Conservation (phyloP, 2,888 invertebrate species). For the Tetrapedia diversipes region DNA sequence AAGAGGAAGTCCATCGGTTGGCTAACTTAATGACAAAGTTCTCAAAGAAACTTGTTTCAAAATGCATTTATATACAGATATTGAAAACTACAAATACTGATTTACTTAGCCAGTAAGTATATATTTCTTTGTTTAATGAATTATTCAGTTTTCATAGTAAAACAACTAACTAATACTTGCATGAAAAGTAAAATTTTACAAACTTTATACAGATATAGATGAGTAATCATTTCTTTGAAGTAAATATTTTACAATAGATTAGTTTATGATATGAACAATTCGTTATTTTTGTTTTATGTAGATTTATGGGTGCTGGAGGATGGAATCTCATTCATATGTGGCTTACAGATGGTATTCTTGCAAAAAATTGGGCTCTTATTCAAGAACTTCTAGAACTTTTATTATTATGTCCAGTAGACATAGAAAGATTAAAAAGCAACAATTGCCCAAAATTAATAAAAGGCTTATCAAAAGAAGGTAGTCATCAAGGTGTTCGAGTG, state of each 20-base stretch:
- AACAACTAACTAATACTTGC: not conserved
- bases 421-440: slow-evolving; percentile 95
- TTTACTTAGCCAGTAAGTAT: slow-evolving; percentile 89
- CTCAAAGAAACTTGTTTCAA: slow-evolving; percentile 96
- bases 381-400: slow-evolving; percentile 93
- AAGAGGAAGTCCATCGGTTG: slow-evolving; percentile 93
- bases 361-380: slow-evolving; percentile 94
- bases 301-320: slow-evolving; percentile 95
- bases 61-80: slow-evolving; percentile 97
- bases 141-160: not conserved
- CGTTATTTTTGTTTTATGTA: slow-evolving; percentile 74
- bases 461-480: slow-evolving; percentile 91
- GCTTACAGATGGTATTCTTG: slow-evolving; percentile 93
- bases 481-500: slow-evolving; percentile 90
- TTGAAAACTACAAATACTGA: slow-evolving; percentile 93
- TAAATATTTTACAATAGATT: not conserved
- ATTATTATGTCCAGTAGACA: slow-evolving; percentile 94
- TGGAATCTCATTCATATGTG: slow-evolving; percentile 96
- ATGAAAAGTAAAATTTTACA: slow-evolving; percentile 1
- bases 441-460: slow-evolving; percentile 96
- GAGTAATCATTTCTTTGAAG: slow-evolving; percentile 40
- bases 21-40: slow-evolving; percentile 98
- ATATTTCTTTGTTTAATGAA: slow-evolving; percentile 3
- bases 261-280: slow-evolving; percentile 17
- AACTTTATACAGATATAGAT: slow-evolving; percentile 72